Base-by-base conservation (phyloP, 2,888 invertebrate species). In the Eupithecia inturbata region DNA sequence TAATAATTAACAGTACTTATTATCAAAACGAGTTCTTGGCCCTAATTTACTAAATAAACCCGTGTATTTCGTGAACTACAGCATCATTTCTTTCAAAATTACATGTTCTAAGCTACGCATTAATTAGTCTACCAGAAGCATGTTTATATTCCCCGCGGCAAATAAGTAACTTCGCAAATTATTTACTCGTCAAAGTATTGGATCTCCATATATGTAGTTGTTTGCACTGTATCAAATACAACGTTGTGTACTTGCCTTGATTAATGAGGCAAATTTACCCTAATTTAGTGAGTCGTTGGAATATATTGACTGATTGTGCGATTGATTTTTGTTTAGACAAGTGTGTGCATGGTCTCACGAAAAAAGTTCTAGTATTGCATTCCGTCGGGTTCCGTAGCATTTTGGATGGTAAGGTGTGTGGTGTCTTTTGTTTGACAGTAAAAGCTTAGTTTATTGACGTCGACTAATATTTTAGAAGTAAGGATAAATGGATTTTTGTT, bases 111-210 rank as follows among this genome's bases (percentile, higher is more conserved):
- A 45, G 45, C 12, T 26, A 57, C 14, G 14, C 26, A 57, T 57
- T 4, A 57, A 26, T 57, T 26, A 57, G 26, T 26, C 3, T 26
- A 57, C 26, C 57, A 57, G 57, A 57, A 53, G 22, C 3, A 57
- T 57, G 57, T 57, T 57, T 57, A 5, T 57, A 57, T 57, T 26
- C 57, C 57, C 57, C 26, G 57, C 6, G 57, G 62, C 62, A 31
- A 31, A 62, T 62, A 62, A 62, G 57, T 57, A 26, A 62, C 62
- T 28, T 62, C 62, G 62, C 28, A 62, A 62, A 31, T 62, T 31
- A 62, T 62, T 62, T 62, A 62, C 31, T 62, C 31, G 12, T 62
- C 62, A 62, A 62, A 62, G 31, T 62, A 62, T 62, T 57, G 22
- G 57, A 26, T 66, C 33, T 19, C 63, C 31, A 22, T 26, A 57